These are phyloP conservation scores for zebrafish (Danio rerio) DNA, from an alignment of 2,113 vertebrate species.

Conservation along the genomic window GRCz12tu NC_133177.1:32061001-32061500, in stretches of 20 bases:
- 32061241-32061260: background rate
- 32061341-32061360: background rate
- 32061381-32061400: slow-evolving; percentile 50
- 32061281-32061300: too few relatives aligned
- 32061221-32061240: background rate
- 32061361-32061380: slow-evolving; percentile 11
- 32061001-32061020: too few relatives aligned
- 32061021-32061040: background rate
- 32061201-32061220: too few relatives aligned
- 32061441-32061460: slow-evolving; percentile 91
- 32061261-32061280: too few relatives aligned
- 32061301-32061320: background rate
- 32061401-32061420: slow-evolving; percentile 86
- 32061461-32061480: slow-evolving; percentile 91
- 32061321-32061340: background rate
- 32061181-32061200: too few relatives aligned
- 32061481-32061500: slow-evolving; percentile 85
- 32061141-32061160: background rate
- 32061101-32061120: background rate
- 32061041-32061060: background rate
- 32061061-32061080: too few relatives aligned
- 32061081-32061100: background rate
- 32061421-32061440: slow-evolving; percentile 85
- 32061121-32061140: background rate
- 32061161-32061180: too few relatives aligned